A percentile compares a stretch with the other conserved stretches of the same genome.
Conservation (phyloP, 2,888 invertebrate genomes). For the Philereme transversata region DNA sequence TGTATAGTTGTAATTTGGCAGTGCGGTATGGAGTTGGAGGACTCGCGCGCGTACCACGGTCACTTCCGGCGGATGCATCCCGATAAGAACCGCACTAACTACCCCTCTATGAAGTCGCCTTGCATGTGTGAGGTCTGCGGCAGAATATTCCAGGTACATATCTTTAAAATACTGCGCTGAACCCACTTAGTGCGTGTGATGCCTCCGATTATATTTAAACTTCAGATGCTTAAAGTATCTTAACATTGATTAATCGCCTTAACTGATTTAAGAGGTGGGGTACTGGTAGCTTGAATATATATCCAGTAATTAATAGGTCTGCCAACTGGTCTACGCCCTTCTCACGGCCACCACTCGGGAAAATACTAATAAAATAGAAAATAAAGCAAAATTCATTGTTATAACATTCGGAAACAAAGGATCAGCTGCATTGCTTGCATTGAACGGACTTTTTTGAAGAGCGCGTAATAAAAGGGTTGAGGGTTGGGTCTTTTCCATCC, state of each 20-base stretch:
- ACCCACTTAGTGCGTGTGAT: no score
- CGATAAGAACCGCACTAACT: conserved; percentile 77
- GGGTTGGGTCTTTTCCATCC: conserved; percentile 95
- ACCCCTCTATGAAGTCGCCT: conserved; percentile 75
- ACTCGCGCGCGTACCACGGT: conserved; percentile 68
- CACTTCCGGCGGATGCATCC: conserved; percentile 72
- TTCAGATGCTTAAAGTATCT: no score
- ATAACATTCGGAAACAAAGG: conserved; percentile 71
- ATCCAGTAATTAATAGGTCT: no score
- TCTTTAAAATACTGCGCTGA: not conserved
- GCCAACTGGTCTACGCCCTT: no score
- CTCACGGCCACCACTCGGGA: not conserved
- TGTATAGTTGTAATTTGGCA: not conserved
- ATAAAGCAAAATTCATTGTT: conserved; percentile 30
- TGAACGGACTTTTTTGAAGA: conserved; percentile 75
- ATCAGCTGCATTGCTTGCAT: conserved; percentile 78
- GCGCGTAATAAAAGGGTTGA: conserved; percentile 65
- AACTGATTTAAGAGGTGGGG: no score
- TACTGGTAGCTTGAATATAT: no score
- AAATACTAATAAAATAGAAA: conserved; percentile 36
- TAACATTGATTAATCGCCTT: no score
- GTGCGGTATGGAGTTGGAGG: conserved; percentile 69
- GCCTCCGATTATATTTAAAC: no score
- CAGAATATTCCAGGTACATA: conserved; percentile 68
- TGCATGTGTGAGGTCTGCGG: conserved; percentile 78